Evolutionary conservation across 35 echinoderm and acorn worm species (phyloP).

Genomic region (Patiria miniata): DNA sequence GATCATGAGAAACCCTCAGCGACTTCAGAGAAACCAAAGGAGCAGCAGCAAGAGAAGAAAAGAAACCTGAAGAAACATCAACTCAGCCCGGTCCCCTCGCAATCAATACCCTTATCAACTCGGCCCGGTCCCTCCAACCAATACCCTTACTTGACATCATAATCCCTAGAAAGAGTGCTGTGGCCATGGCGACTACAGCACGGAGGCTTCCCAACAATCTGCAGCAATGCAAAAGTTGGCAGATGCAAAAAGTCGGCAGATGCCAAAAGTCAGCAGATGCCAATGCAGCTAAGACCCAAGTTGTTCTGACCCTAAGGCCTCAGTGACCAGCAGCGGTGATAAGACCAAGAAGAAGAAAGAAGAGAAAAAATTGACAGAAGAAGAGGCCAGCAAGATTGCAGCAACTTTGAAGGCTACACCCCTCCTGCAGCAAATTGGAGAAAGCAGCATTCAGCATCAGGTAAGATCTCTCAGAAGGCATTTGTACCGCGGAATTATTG

Average conservation of each 20-base stretch:
- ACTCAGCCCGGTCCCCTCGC: no score
- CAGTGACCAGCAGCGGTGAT: neutral
- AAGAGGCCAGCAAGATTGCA: slow-evolving; percentile 7
- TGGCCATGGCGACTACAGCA: neutral
- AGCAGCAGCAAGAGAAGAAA: neutral
- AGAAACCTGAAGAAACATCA: neutral
- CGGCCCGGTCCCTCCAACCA: neutral
- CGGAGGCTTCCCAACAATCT: neutral
- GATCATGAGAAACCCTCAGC: neutral
- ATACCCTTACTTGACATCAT: neutral
- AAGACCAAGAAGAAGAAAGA: neutral
- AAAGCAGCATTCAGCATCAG: slow-evolving; percentile 18
- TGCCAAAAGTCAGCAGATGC: neutral
- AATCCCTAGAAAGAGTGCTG: neutral
- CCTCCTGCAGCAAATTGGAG: neutral
- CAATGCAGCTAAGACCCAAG: neutral
- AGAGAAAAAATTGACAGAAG: neutral
- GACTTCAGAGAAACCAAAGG: neutral
- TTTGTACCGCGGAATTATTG: no score
- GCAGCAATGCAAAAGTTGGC: no score
- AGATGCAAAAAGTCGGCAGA: neutral
- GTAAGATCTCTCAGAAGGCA: neutral
- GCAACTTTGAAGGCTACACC: neutral
- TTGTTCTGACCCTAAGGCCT: neutral
- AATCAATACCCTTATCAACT: no score